Evolutionary conservation across 2,888 invertebrate genomes (phyloP).

Genomic region (Chymomyza amoena): DNA sequence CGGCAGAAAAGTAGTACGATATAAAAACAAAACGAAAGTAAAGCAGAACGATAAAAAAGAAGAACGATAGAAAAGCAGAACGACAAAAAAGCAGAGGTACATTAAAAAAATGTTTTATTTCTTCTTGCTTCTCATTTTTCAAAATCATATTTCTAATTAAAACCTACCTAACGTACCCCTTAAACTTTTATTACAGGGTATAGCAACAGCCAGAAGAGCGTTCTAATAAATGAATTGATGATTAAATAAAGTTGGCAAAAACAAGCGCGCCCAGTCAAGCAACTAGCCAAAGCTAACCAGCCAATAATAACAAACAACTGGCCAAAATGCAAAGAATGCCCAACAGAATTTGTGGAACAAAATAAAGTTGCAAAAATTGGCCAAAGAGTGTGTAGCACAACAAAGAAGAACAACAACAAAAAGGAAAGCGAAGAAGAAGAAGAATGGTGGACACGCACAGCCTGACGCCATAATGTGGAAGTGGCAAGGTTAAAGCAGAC

Average conservation of each 20-base stretch:
- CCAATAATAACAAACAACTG: constrained; percentile 23
- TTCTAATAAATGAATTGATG: constrained; percentile 65
- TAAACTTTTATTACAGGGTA: too few relatives aligned
- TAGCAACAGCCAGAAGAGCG: constrained; percentile 3
- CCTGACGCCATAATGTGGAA: constrained; percentile 30
- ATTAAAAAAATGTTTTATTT: too few relatives aligned
- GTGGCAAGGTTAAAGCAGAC: constrained; percentile 41
- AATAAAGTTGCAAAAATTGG: constrained; percentile 61
- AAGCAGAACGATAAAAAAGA: too few relatives aligned
- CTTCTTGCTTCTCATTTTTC: too few relatives aligned
- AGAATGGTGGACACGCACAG: constrained; percentile 6
- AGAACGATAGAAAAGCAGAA: too few relatives aligned
- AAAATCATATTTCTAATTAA: too few relatives aligned
- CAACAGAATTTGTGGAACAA: constrained; percentile 55
- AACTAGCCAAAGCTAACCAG: constrained; percentile 14
- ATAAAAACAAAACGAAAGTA: too few relatives aligned
- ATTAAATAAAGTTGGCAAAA: constrained; percentile 58
- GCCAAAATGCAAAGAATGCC: constrained; percentile 35
- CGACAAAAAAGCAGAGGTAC: too few relatives aligned
- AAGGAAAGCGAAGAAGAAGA: background rate
- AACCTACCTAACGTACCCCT: too few relatives aligned
- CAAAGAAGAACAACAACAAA: background rate
- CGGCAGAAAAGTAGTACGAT: too few relatives aligned
- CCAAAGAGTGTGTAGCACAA: constrained; percentile 20
- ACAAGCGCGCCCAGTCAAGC: constrained; percentile 5